phyloP scores from a whole-genome alignment of 2,113 vertebrate species.

The Cnemophilus loriae region DNA sequence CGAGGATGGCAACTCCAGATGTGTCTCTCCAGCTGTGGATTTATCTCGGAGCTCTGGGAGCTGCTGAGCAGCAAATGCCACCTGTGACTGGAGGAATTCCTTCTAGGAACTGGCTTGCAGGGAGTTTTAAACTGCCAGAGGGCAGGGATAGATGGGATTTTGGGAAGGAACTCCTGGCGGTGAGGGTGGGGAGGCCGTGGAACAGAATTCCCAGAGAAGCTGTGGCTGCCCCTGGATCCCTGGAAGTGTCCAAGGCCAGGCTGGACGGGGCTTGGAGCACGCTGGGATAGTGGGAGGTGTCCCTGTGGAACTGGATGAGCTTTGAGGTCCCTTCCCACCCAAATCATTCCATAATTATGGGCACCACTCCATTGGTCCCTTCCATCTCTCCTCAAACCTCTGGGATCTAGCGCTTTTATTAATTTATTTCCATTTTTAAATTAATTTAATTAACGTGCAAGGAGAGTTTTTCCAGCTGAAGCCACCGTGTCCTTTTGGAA shows the following conservation, averaged over 20 bases:
- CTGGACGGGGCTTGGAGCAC: not conserved
- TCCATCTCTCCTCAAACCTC: not conserved
- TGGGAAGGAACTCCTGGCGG: not conserved
- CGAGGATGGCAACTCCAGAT: not conserved
- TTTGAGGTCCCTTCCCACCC: not conserved
- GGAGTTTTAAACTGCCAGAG: not conserved
- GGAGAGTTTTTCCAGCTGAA: not conserved
- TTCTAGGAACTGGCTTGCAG: not conserved
- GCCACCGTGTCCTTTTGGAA: not conserved
- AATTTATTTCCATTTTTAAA: not conserved
- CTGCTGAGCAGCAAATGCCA: not conserved
- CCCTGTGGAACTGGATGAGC: not conserved
- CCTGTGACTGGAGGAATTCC: not conserved
- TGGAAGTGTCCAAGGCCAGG: not conserved
- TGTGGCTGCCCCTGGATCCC: not conserved
- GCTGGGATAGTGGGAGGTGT: not conserved
- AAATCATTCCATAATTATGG: not conserved
- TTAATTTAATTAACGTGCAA: not conserved
- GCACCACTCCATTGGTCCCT: rapidly evolving
- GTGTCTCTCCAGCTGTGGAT: not conserved
- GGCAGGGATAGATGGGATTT: not conserved
- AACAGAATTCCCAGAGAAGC: not conserved
- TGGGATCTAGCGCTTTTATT: not conserved
- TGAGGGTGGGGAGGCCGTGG: not conserved
- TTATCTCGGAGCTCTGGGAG: not conserved